phyloP scores from a whole-genome alignment of 2,888 invertebrate genomes.

The Sepioteuthis lessoniana region DNA sequence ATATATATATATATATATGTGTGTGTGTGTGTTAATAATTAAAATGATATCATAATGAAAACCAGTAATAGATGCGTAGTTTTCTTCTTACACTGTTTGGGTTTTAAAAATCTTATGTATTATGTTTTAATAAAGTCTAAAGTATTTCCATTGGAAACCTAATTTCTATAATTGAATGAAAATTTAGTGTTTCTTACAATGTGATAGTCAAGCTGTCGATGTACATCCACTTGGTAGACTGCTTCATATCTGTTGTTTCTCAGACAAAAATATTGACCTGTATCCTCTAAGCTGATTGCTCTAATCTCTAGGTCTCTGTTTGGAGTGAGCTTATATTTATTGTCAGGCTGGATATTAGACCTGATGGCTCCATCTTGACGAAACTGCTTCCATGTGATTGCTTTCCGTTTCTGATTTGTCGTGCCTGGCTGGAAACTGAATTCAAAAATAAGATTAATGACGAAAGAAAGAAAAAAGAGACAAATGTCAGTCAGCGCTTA shows the following conservation, averaged over 20 bases:
- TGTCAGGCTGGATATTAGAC: background rate
- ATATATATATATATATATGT: too few relatives aligned
- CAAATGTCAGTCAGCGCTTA: too few relatives aligned
- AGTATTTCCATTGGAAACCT: too few relatives aligned
- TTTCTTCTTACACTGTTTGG: background rate
- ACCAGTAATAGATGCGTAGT: too few relatives aligned
- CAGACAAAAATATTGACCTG: conserved; percentile 67
- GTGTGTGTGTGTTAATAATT: too few relatives aligned
- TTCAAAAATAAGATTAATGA: background rate
- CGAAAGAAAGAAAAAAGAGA: too few relatives aligned
- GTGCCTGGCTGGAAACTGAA: background rate
- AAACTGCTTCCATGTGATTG: background rate
- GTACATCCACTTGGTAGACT: conserved; percentile 68
- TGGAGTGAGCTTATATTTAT: conserved; percentile 34
- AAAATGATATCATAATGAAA: too few relatives aligned
- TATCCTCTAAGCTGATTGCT: conserved; percentile 58
- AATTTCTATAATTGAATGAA: background rate
- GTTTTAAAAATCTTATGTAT: background rate
- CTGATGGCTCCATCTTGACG: background rate
- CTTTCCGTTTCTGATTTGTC: background rate
- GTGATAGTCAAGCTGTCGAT: conserved; percentile 59
- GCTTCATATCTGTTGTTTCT: conserved; percentile 55
- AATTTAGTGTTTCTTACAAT: conserved; percentile 53
- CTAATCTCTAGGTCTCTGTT: conserved; percentile 51
- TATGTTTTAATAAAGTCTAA: background rate